phyloP scores from a whole-genome alignment of 2,888 invertebrate species.

The Minunthozetes semirufus region DNA sequence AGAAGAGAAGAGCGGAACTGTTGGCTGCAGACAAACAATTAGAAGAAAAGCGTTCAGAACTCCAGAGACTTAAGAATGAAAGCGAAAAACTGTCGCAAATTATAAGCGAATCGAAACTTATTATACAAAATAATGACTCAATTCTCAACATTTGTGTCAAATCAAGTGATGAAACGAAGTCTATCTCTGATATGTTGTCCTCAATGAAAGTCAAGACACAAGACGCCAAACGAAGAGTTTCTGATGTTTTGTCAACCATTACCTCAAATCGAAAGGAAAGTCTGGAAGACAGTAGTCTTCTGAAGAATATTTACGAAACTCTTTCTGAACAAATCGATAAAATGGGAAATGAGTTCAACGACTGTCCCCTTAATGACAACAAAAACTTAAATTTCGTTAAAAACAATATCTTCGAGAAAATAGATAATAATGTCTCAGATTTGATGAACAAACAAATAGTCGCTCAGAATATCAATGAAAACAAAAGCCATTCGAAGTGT shows the following conservation, averaged over 20 bases:
- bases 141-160: background rate
- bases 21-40: slow-evolving; percentile 45
- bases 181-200: background rate
- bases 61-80: slow-evolving; percentile 47
- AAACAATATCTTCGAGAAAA: background rate
- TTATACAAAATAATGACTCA: slow-evolving; percentile 21
- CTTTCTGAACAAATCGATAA: background rate
- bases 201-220: background rate
- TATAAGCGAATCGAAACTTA: slow-evolving; percentile 17
- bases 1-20: slow-evolving; percentile 54
- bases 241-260: background rate
- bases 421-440: background rate
- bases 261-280: background rate
- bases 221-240: slow-evolving; percentile 6
- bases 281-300: background rate
- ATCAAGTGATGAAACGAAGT: background rate
- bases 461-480: background rate
- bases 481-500: background rate
- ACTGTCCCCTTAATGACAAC: background rate
- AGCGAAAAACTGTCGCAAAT: slow-evolving; percentile 46
- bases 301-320: slow-evolving; percentile 7
- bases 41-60: slow-evolving; percentile 40
- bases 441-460: background rate
- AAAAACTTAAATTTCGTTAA: background rate
- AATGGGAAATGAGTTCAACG: background rate